phyloP scores from a whole-genome alignment of 2,888 invertebrate genomes.

The Pandemis corylana region DNA sequence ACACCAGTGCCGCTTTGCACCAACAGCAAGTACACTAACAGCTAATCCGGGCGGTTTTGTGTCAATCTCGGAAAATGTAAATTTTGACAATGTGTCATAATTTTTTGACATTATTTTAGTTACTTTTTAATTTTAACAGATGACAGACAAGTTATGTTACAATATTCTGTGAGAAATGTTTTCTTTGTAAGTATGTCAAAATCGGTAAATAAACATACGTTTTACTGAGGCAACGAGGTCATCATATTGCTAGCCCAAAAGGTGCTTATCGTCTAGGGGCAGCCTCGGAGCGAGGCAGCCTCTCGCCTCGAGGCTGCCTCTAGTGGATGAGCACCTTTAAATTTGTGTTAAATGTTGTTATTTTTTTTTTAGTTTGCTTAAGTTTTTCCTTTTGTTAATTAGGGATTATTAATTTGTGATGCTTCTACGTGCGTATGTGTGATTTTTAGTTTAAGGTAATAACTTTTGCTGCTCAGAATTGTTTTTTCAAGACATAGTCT shows the following conservation, averaged over 20 bases:
- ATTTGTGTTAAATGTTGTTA: slow-evolving; percentile 58
- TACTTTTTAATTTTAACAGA: background rate
- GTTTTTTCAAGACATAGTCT: background rate
- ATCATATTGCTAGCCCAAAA: background rate
- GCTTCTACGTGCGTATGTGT: slow-evolving; percentile 48
- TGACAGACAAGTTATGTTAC: background rate
- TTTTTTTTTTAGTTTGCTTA: slow-evolving; percentile 64
- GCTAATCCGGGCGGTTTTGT: too few relatives aligned
- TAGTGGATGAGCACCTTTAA: slow-evolving; percentile 39
- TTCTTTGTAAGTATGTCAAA: background rate
- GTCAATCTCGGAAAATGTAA: too few relatives aligned
- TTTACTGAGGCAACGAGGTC: background rate
- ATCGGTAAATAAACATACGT: background rate
- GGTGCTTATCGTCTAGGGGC: too few relatives aligned
- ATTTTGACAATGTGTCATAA: background rate
- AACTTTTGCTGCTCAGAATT: slow-evolving; percentile 17
- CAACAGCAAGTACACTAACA: too few relatives aligned
- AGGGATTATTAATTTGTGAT: slow-evolving; percentile 52
- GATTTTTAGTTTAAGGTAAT: slow-evolving; percentile 36
- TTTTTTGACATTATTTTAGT: background rate
- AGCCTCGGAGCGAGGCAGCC: too few relatives aligned
- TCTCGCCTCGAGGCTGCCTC: too few relatives aligned
- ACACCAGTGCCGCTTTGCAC: too few relatives aligned
- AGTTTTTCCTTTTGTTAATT: slow-evolving; percentile 64
- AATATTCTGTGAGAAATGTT: background rate